These are phyloP conservation scores for Rotaria magnacalcarata DNA, from an alignment of 2,888 invertebrate species.

Conservation along the genomic window DNA sequence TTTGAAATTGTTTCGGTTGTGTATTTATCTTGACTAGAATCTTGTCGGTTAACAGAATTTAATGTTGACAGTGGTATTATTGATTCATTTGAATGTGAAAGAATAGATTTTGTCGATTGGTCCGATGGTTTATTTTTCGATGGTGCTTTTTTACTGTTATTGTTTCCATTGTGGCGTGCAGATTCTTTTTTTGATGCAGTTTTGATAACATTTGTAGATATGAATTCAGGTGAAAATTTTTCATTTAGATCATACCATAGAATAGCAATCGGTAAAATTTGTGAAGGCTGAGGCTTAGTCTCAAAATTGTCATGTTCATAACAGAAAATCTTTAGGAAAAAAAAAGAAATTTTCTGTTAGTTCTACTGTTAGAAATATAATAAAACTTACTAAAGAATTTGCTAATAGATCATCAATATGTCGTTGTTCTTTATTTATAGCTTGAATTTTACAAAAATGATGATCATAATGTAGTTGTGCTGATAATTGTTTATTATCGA, in stretches of 20 bases:
- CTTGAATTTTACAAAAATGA: conserved; percentile 25
- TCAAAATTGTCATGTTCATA: conserved; percentile 19
- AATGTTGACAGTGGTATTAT: neutral
- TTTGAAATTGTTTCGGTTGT: neutral
- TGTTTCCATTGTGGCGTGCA: neutral
- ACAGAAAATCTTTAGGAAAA: neutral
- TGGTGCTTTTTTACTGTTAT: neutral
- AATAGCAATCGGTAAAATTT: conserved; percentile 12
- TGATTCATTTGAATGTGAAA: neutral
- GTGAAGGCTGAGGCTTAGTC: neutral
- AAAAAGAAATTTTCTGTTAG: no score
- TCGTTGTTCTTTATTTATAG: neutral
- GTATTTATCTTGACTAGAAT: neutral
- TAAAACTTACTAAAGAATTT: neutral
- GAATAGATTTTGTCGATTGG: neutral
- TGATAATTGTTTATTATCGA: neutral
- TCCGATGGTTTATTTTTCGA: neutral
- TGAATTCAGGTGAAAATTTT: neutral
- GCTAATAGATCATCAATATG: neutral
- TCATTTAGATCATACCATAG: neutral
- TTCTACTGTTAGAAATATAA: no score
- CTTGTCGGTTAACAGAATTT: neutral
- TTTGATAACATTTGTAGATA: neutral
- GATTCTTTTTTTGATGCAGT: neutral
- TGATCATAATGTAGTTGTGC: conserved; percentile 4